Evolutionary conservation across 2,888 invertebrate genomes (phyloP).

Genomic region (Catotricha subobsoleta): DNA sequence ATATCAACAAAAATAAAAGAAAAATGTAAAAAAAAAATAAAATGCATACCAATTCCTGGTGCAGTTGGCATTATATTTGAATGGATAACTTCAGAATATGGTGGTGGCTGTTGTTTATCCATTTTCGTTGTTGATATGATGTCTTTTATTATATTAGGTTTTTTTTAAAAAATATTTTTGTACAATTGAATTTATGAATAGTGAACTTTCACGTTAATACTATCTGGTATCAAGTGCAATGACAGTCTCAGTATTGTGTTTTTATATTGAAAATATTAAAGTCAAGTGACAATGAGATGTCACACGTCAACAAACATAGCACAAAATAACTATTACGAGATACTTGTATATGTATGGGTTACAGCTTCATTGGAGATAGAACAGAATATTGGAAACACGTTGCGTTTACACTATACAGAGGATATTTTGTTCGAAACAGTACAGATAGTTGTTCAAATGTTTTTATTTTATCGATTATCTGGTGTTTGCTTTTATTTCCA

Average conservation of each 20-base stretch:
- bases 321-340: too few species aligned
- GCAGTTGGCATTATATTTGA: slow-evolving; percentile 8
- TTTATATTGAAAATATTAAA: neutral
- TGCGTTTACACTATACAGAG: too few species aligned
- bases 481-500: too few species aligned
- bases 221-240: neutral
- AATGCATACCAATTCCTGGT: neutral
- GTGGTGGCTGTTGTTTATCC: slow-evolving; percentile 32
- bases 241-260: neutral
- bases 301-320: too few species aligned
- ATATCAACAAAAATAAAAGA: neutral
- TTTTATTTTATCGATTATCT: too few species aligned
- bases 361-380: too few species aligned
- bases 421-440: too few species aligned
- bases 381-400: too few species aligned
- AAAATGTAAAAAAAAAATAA: neutral
- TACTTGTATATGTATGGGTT: too few species aligned
- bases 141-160: neutral
- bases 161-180: neutral
- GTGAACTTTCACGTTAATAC: too few species aligned
- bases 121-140: neutral
- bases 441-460: too few species aligned
- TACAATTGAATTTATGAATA: neutral
- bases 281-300: too few species aligned
- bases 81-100: slow-evolving; percentile 31